Evolutionary conservation across 1,140 invertebrate genomes (phyloP).

Genomic region (Zaprionus ornatus): DNA sequence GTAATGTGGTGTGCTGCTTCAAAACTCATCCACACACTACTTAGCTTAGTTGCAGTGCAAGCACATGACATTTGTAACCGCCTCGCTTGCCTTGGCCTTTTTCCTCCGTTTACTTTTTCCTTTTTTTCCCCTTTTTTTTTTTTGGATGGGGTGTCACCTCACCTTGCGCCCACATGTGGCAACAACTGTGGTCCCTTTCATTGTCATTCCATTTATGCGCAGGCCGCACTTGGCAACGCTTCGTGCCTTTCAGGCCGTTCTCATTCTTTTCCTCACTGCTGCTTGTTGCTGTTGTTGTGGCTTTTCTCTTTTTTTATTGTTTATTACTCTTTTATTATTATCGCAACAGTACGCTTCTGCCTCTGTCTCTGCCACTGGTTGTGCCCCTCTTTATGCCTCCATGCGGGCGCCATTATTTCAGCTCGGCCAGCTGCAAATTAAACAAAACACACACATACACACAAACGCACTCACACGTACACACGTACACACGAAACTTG

Average conservation of each 20-base stretch:
- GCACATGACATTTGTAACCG: constrained; percentile 49
- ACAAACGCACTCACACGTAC: neutral
- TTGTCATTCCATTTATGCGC: constrained; percentile 46
- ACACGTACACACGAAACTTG: neutral
- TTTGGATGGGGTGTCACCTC: neutral
- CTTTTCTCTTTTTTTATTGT: constrained; percentile 34
- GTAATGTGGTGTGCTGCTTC: constrained; percentile 45
- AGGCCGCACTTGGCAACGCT: constrained; percentile 35
- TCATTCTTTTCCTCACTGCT: neutral
- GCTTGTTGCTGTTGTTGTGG: neutral
- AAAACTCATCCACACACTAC: constrained; percentile 33
- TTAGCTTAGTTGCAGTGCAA: constrained; percentile 38
- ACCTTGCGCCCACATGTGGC: constrained; percentile 39
- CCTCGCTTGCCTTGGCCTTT: constrained; percentile 42
- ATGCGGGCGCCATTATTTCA: constrained; percentile 42
- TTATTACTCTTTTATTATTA: constrained; percentile 54
- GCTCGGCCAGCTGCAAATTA: constrained; percentile 36
- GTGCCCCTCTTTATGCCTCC: neutral
- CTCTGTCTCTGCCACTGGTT: constrained; percentile 1
- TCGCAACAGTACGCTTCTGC: constrained; percentile 34
- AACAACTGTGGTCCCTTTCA: constrained; percentile 32
- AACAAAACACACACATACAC: constrained; percentile 40
- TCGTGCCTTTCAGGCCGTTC: constrained; percentile 32
- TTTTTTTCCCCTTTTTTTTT: neutral
- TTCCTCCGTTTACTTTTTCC: constrained; percentile 5